Conservation (phyloP, 2,113 vertebrate species). For the Oryctolagus cuniculus region mOryCun1.1 NC_091453.1:26868501-26869000, state of each 20-base stretch:
- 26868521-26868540: not conserved
- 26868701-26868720: not conserved
- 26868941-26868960: not conserved
- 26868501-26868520: not conserved
- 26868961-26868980: not conserved
- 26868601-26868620: not conserved
- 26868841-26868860: not conserved
- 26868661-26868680: not conserved
- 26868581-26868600: conserved; percentile 29
- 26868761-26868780: not conserved
- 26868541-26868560: conserved; percentile 36
- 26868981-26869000: not conserved
- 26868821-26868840: not conserved
- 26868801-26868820: not conserved
- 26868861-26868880: not conserved
- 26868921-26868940: not conserved
- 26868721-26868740: not conserved
- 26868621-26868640: conserved; percentile 24
- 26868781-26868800: not conserved
- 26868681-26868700: conserved; percentile 37
- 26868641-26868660: conserved; percentile 6
- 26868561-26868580: conserved; percentile 29
- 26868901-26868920: too few relatives aligned
- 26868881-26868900: not conserved
- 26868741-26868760: not conserved